A percentile compares a stretch with the other conserved stretches of the same genome.
Conservation (phyloP, 2,888 invertebrate genomes). For the Sphinx pinastri region DNA sequence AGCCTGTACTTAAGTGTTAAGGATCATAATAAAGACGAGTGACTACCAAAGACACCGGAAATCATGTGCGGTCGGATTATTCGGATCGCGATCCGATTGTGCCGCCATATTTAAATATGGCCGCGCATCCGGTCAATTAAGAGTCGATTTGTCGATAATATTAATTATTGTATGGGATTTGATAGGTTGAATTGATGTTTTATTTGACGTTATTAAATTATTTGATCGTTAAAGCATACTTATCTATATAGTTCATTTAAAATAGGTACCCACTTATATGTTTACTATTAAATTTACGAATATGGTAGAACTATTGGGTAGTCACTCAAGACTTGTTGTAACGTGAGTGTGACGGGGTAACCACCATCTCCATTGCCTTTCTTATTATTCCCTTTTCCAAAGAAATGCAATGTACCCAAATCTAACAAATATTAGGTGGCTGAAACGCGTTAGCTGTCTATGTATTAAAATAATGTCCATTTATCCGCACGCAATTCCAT, state of each 20-base stretch:
- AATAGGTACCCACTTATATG: no score
- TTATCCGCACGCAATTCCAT: constrained; percentile 5
- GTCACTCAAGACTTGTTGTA: no score
- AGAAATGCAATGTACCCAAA: no score
- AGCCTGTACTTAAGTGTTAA: constrained; percentile 11
- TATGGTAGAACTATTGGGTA: no score
- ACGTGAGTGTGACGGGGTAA: no score
- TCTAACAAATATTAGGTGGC: no score
- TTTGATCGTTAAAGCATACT: not conserved
- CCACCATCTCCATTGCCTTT: no score
- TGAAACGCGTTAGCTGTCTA: no score
- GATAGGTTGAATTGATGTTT: not conserved
- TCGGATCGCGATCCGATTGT: constrained; percentile 69
- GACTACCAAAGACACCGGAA: constrained; percentile 28
- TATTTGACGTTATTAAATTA: constrained; percentile 5
- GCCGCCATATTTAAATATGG: constrained; percentile 53
- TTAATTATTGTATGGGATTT: constrained; percentile 39
- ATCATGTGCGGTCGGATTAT: constrained; percentile 63
- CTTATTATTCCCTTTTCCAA: no score
- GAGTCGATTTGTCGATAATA: constrained; percentile 43
- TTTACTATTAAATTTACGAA: no score
- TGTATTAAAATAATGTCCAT: no score
- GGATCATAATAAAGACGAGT: constrained; percentile 1
- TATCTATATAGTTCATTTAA: no score
- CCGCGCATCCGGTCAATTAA: constrained; percentile 57